phyloP scores from a whole-genome alignment of 2,888 invertebrate species.

The Sphecodes monilicornis region DNA sequence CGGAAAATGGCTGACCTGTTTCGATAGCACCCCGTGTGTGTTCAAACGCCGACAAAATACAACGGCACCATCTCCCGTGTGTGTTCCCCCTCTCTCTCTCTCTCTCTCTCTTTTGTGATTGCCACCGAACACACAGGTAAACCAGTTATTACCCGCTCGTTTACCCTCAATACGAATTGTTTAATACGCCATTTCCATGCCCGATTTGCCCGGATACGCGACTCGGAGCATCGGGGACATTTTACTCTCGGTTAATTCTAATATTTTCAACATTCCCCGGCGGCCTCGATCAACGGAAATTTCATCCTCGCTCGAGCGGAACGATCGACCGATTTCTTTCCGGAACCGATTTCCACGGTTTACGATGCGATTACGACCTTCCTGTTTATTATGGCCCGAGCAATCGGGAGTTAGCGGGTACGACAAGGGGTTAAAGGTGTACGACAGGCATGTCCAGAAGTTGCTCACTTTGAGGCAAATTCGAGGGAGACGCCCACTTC shows the following conservation, averaged over 20 bases:
- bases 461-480: too few relatives aligned
- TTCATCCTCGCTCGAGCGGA: neutral
- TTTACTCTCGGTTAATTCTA: neutral
- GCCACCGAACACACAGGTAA: neutral
- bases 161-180: conserved; percentile 27
- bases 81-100: neutral
- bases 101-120: neutral
- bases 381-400: too few relatives aligned
- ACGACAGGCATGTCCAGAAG: too few relatives aligned
- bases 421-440: too few relatives aligned
- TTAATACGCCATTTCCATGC: conserved; percentile 6
- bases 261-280: neutral
- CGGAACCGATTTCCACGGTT: neutral
- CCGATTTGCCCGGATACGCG: neutral
- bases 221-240: neutral
- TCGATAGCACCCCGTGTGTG: conserved; percentile 10
- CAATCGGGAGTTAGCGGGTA: too few relatives aligned
- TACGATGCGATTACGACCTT: too few relatives aligned
- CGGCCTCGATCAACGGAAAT: neutral
- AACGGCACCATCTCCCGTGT: neutral
- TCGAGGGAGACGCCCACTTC: too few relatives aligned
- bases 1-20: conserved; percentile 46
- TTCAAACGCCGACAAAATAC: conserved; percentile 3
- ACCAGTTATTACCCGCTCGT: conserved; percentile 34
- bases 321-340: neutral